Evolutionary conservation across 2,888 invertebrate species (phyloP), one percentile per base, ranked within the genome.

Genomic region (Gari tellinella): DNA sequence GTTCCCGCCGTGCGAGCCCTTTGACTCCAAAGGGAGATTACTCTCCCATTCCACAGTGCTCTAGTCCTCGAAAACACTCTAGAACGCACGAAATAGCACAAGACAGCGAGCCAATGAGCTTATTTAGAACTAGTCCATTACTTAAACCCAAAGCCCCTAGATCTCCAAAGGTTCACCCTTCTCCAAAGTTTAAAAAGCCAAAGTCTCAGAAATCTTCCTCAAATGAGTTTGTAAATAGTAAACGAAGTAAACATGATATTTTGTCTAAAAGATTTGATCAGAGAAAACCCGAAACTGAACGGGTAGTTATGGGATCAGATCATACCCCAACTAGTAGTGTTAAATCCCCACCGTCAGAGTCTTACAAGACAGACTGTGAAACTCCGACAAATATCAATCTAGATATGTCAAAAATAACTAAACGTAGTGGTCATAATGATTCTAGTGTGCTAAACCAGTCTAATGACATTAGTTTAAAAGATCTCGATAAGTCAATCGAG

Each of bases 151-250:
- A 82, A 64, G 67, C 72, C 21, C 84, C 82, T 12, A 72, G 85
- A 64, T 86, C 86, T 43, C 85, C 89, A 26, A 85, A 83, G 74
- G 72, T 87, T 40, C 85, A 87, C 58, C 85, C 88, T 1, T 83
- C 84, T 26, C 77, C 83, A 23, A 83, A 81, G 56, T 49, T 80
- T 37, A 84, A 81, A 58, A 73, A 73, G 52, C 66, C 80, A 10
- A 72, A 62, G 12, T 51, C 52, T 26, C 40, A 61, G n/a, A 68
- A 52, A 21, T 64, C 77, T 15, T 67, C 78, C 17, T 49, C 55
- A 8, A 56, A 48, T 41, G 72, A 72, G 0, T 61, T 52, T n/a
- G 31, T 17, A 45, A 70, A 80, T 17, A 75, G 80, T 1, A 52
- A 76, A 26, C 51, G 76, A 17, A 85, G 85, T 43, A 87, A 87